Evolutionary conservation across 2,797 vertebrate genomes (phyloP), one percentile per base, ranked within the genome.

Genomic region (Sebastes miniatus): DNA sequence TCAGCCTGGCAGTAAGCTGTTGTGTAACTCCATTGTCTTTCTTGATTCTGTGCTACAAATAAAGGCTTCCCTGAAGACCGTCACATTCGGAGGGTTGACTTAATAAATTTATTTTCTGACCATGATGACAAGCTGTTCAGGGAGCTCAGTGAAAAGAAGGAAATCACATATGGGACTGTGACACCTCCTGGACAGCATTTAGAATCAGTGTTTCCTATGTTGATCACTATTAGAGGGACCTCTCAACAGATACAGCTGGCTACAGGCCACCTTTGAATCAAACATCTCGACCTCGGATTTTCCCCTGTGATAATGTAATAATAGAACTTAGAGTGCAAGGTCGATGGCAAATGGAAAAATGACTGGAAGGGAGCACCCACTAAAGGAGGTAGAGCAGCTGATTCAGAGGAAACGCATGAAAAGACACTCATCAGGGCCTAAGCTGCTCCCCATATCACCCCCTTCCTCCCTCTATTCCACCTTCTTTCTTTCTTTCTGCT

Each of bases 101-200:
- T 77, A 84, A 88, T 79, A 77, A 83, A 83, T 8, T 7, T 85
- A 68, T 91, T 91, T 81, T 86, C 58, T 76, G 66, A 80, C 69
- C 66, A 76, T 69, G 79, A 39, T 73, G 66, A 84, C 73, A 79
- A 84, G 77, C 75, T 69, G 72, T 76, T 86, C 31, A 75, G 88
- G 88, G 89, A 93, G 69, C 52, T 57, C 11, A 69, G 61, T 92
- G 85, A 91, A 95, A 94, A 91, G 90, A 81, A 90, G 91, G 92
- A 95, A 94, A 81, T 89, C 85, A 69, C 90, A 87, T 79, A 69
- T 87, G 84, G 74, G 77, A 90, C 77, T 68, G 66, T 84, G 80
- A 88, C 62, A 69, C 27, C 61, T 84, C 71, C 82, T 83, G 83
- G 76, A 83, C 69, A 84, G 72, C 69, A 68, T 63, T 70, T 87